Evolutionary conservation across 2,113 vertebrate genomes (phyloP), one percentile per base, ranked within the genome.

Genomic region (Oplegnathus fasciatus): DNA sequence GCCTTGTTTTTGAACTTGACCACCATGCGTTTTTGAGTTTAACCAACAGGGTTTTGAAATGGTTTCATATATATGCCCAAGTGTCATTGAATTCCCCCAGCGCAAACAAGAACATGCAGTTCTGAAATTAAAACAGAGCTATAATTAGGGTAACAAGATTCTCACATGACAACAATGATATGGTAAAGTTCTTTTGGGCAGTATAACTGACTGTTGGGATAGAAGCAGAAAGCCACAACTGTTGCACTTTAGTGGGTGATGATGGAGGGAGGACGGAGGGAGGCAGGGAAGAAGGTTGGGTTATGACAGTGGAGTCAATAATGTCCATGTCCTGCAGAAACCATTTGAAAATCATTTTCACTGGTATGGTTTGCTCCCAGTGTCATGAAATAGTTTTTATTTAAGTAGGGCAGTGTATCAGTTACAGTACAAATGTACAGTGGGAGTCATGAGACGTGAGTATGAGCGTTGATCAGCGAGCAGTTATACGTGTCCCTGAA

Each of bases 381-480:
- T 42, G 60, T 46, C 69, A 82, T 73, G 73, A 68, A 80, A 52
- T 75, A 48, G 26, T 30, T 64, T 73, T 70, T 78, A 46, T 72
- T 80, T 6, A 62, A 86, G 79, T 37, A 34, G 60, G 68, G 20
- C 78, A 55, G 34, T 65, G 62, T 44, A 85, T 88, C 86, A 65
- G 60, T 67, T 85, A 80, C 77, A 92, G 92, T 92, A 84, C 95
- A 93, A 94, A 85, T 82, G 70, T 75, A 78, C 74, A 11, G 32
- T 44, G 70, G 42, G 46, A 80, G 83, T 74, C 40, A 68, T 71
- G 81, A 67, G 55, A 74, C 42, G 20, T 22, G 66, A 65, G 48
- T n/a, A 60, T 77, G 55, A 55, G 9, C 37, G 52, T 20, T 77
- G 46, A 77, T 78, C 64, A 42, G 48, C 22, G 6, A 9, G n/a